These are phyloP conservation scores for Megastigmus dorsalis DNA, from an alignment of 2,888 invertebrate genomes.

Conservation along the genomic window DNA sequence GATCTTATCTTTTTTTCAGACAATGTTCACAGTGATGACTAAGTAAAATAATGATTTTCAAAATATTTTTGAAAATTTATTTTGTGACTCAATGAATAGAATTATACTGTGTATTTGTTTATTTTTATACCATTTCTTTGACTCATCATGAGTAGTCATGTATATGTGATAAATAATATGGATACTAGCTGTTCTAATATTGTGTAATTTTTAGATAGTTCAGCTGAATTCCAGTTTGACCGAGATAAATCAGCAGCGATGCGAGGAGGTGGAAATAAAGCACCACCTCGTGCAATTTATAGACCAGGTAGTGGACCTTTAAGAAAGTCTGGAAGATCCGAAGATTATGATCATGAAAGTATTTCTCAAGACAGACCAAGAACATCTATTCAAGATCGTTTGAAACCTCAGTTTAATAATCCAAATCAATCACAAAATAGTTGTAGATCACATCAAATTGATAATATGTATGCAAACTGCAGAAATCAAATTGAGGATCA, in stretches of 20 bases:
- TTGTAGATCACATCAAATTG: slow-evolving; percentile 60
- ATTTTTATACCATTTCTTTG: background rate
- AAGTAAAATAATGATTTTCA: background rate
- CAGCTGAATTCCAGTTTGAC: slow-evolving; percentile 64
- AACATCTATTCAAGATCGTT: slow-evolving; percentile 67
- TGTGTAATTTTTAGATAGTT: slow-evolving; percentile 54
- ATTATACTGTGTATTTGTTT: background rate
- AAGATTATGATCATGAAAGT: slow-evolving; percentile 76
- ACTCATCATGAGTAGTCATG: background rate
- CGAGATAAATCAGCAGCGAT: slow-evolving; percentile 72
- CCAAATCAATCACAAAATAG: slow-evolving; percentile 59
- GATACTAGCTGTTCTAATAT: background rate
- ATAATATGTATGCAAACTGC: slow-evolving; percentile 65
- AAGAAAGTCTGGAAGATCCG: slow-evolving; percentile 80
- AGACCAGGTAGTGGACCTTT: slow-evolving; percentile 86
- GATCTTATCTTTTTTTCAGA: slow-evolving; percentile 20
- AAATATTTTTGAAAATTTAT: background rate
- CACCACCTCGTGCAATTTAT: slow-evolving; percentile 83
- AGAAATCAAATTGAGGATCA: slow-evolving; percentile 63
- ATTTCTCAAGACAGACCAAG: slow-evolving; percentile 64
- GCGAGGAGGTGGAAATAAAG: slow-evolving; percentile 79
- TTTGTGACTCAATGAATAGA: background rate
- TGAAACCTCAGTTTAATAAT: slow-evolving; percentile 64
- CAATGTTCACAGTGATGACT: background rate
- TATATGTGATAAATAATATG: background rate